phyloP scores from a whole-genome alignment of 92 coral and sea anemone genomes.

The Paragorgia papillata region DNA sequence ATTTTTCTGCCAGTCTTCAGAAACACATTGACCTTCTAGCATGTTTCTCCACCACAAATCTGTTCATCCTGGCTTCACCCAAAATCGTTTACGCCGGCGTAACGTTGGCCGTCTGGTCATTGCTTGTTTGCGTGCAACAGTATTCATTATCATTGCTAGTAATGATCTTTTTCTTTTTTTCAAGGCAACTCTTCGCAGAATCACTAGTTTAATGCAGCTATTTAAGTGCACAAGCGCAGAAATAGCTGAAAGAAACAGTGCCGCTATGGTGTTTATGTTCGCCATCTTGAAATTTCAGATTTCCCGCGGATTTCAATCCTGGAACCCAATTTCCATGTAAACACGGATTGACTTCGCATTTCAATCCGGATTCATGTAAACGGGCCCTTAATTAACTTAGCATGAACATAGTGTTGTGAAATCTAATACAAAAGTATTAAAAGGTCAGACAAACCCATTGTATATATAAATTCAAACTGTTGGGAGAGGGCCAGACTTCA shows the following conservation, averaged over 20 bases:
- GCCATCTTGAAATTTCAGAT: conserved; percentile 4
- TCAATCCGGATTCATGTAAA: too few relatives aligned
- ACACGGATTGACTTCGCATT: too few relatives aligned
- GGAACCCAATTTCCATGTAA: too few relatives aligned
- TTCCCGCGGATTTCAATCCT: too few relatives aligned
- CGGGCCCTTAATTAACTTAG: too few relatives aligned
- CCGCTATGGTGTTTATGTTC: neutral
- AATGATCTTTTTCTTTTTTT: conserved; percentile 5
- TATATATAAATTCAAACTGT: too few relatives aligned
- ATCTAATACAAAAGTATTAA: too few relatives aligned
- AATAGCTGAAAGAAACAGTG: neutral
- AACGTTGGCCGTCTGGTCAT: conserved; percentile 1
- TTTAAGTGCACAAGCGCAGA: conserved; percentile 14
- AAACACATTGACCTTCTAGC: conserved; percentile 26
- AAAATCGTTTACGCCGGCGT: conserved; percentile 24
- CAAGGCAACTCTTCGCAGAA: conserved; percentile 4
- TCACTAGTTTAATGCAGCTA: conserved; percentile 3
- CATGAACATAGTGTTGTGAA: too few relatives aligned
- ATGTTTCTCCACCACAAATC: conserved; percentile 52
- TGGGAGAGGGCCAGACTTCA: too few relatives aligned
- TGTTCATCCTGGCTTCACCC: conserved; percentile 45
- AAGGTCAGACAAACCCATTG: too few relatives aligned
- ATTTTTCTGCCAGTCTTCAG: conserved; percentile 47
- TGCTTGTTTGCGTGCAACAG: neutral
- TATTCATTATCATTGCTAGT: neutral